Evolutionary conservation across 1,140 invertebrate species (phyloP).

Genomic region (Lepidotrigona ventralis): DNA sequence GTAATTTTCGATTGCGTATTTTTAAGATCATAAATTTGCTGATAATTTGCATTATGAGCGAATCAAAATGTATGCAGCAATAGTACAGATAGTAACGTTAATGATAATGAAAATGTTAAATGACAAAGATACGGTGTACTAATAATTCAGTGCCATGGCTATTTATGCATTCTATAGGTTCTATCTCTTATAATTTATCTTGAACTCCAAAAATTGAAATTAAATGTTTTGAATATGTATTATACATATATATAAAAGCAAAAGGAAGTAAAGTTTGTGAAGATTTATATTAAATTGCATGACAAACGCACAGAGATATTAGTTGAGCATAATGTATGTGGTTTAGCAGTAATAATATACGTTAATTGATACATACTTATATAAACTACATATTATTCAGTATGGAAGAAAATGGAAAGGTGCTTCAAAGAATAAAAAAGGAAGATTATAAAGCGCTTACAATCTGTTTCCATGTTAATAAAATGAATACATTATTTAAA

Average conservation of each 20-base stretch:
- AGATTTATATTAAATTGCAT: slow-evolving; percentile 28
- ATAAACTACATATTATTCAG: slow-evolving; percentile 1
- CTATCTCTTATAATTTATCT: slow-evolving; percentile 24
- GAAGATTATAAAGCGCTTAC: slow-evolving; percentile 16
- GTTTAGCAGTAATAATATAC: slow-evolving; percentile 11
- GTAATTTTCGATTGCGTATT: slow-evolving; percentile 30
- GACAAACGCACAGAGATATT: slow-evolving; percentile 36
- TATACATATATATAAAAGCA: neutral
- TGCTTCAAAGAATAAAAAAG: slow-evolving; percentile 16
- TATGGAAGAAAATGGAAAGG: neutral
- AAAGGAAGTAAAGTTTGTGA: neutral
- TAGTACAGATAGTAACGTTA: slow-evolving; percentile 23
- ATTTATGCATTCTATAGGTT: neutral
- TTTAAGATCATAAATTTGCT: slow-evolving; percentile 22
- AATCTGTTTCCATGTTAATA: slow-evolving; percentile 20
- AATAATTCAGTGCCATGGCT: slow-evolving; percentile 31
- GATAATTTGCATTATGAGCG: slow-evolving; percentile 17
- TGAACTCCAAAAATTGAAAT: neutral
- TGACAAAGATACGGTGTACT: slow-evolving; percentile 7
- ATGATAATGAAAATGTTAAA: slow-evolving; percentile 18
- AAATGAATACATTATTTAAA: slow-evolving; percentile 2
- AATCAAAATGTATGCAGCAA: slow-evolving; percentile 45
- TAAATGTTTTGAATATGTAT: neutral
- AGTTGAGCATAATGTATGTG: slow-evolving; percentile 32
- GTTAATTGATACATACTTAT: slow-evolving; percentile 14